Evolutionary conservation across 1,140 invertebrate genomes (phyloP), one percentile per base, ranked within the genome.

Genomic region (Pogonomyrmex californicus): DNA sequence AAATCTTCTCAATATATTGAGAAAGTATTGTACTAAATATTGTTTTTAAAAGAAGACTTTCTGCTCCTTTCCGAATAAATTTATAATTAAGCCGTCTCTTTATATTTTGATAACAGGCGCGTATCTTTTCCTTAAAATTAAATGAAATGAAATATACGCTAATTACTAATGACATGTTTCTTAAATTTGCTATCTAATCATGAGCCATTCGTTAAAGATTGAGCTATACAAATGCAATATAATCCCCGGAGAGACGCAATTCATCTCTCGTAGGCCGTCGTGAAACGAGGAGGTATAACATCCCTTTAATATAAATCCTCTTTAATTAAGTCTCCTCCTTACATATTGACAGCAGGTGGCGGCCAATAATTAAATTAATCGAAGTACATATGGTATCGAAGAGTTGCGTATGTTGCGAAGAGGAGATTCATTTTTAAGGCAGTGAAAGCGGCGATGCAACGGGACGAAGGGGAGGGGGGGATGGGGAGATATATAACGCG

Each of bases 361-460:
- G 54, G 41, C 17, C 54, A 82, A 73, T 82, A 60, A 82, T 82
- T 82, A 82, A 83, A 83, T 83, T 83, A 78, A 85, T 77, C 58
- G n/a, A 54, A 65, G 73, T 85, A 51, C 49, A 33, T 56, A 56
- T 47, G 30, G 30, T 60, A 60, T 83, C 44, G 17, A 66, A 30
- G 82, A 63, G 82, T 66, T 78, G 73, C 62, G 36, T 85, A 47
- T 30, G 23, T 41, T 63, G 71, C 44, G 47, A 62, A 30, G 41
- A 63, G 33, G 36, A 85, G 75, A 54, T 54, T 77, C 23, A 77
- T 65, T 85, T 63, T 85, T 65, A 36, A 79, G 58, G 44, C 49
- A 79, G 47, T 47, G 73, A 66, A 78, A 76, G 75, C 58, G 60
- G 10, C 71, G 36, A 33, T 76, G 54, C 68, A 14, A 66, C 17